Conservation (phyloP, 2,888 invertebrate species). For the Amphipyra tragopoginis region DNA sequence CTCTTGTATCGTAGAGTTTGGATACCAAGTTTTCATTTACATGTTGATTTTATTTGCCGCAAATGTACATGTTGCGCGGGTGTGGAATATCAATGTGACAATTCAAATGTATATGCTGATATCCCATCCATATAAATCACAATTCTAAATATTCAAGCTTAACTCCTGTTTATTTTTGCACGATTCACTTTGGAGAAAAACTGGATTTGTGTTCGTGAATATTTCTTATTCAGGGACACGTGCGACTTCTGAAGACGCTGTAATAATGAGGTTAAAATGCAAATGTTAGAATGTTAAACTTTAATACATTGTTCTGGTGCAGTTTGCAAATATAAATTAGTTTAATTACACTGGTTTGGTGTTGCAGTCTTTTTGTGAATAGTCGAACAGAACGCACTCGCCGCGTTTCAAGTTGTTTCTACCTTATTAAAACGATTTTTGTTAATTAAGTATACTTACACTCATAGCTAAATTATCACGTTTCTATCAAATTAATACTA, state of each 20-base stretch:
- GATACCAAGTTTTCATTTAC: slow-evolving; percentile 60
- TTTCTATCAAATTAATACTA: background rate
- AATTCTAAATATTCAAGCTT: slow-evolving; percentile 60
- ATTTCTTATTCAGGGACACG: slow-evolving; percentile 15
- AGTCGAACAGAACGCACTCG: no score
- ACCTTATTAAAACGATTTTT: background rate
- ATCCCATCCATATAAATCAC: slow-evolving; percentile 63
- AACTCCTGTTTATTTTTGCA: slow-evolving; percentile 53
- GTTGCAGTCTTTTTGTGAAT: background rate
- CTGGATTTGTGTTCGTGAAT: slow-evolving; percentile 22
- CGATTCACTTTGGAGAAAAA: slow-evolving; percentile 37
- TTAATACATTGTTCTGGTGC: background rate
- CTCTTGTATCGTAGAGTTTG: slow-evolving; percentile 48
- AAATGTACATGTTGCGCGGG: slow-evolving; percentile 45
- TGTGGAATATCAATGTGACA: slow-evolving; percentile 64
- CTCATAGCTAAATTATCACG: no score
- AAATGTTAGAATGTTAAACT: background rate
- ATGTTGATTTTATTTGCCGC: slow-evolving; percentile 62
- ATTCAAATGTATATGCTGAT: slow-evolving; percentile 63
- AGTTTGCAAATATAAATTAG: background rate
- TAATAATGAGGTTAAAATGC: background rate
- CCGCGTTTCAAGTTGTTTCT: slow-evolving; percentile 3
- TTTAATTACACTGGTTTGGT: background rate
- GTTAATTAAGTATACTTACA: no score
- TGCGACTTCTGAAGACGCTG: background rate